Percentiles rank a stretch among this genome's conserved stretches.
These are phyloP conservation scores for Arbacia lixula DNA, from an alignment of 53 echinoderm and acorn worm genomes.

Conservation along the genomic window DNA sequence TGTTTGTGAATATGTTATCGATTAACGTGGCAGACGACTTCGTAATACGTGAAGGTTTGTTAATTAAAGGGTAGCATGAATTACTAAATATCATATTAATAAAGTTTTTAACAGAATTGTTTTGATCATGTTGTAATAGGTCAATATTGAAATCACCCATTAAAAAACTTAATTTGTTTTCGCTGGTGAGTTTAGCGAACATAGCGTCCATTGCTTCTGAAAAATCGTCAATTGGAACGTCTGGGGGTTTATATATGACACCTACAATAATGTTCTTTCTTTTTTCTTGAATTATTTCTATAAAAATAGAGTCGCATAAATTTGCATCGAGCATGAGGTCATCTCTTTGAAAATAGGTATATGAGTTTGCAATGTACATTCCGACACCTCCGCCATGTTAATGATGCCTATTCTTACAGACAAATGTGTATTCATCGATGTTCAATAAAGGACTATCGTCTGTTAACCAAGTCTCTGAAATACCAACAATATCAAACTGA, in stretches of 20 bases:
- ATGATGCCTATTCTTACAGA: not conserved
- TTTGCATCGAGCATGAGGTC: conserved; percentile 1
- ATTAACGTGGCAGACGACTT: conserved; percentile 18
- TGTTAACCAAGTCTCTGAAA: conserved; percentile 17
- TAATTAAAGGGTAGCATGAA: not conserved
- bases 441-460: not conserved
- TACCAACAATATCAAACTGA: conserved; percentile 1
- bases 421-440: not conserved
- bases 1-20: not conserved
- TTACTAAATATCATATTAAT: not conserved
- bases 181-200: not conserved
- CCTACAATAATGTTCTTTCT: conserved; percentile 16
- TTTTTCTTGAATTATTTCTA: conserved; percentile 18
- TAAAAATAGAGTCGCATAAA: not conserved
- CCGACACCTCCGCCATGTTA: conserved; percentile 3
- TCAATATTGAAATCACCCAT: conserved; percentile 21
- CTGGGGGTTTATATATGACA: conserved; percentile 4
- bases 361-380: conserved; percentile 16
- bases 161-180: not conserved
- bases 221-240: not conserved
- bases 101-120: conserved; percentile 4
- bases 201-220: not conserved
- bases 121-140: conserved; percentile 1
- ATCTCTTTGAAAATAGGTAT: conserved; percentile 12
- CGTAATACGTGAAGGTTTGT: conserved; percentile 22